Evolutionary conservation across 2,113 vertebrate species (phyloP), one percentile per base, ranked within the genome.

Genomic region (Hylia prasina): DNA sequence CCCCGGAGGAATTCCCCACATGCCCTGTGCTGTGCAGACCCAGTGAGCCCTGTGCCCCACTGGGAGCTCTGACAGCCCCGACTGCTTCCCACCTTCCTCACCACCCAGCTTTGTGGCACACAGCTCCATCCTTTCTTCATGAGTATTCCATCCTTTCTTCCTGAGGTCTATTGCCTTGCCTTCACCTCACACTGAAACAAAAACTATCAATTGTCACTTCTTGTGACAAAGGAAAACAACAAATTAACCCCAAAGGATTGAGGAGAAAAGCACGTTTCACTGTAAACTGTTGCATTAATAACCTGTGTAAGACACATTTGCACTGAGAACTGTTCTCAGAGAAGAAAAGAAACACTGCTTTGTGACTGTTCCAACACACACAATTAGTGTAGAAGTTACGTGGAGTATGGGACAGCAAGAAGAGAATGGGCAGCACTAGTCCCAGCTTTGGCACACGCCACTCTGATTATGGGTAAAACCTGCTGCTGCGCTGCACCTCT

Each of bases 131-230:
- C 28, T 78, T 83, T 31, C 39, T 58, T 91, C 72, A 16, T 6
- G 1, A 50, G 23, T n/a, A 21, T 23, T 44, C 44, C 31, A 58
- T 15, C 30, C 28, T 78, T 83, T 31, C 39, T 58, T 91, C 72
- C 19, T 6, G 1, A 50, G 23, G 47, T 1, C 0, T 12, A 40
- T 4, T 69, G 35, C 70, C 35, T 65, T 2, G 0, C 8, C 37
- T 45, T 81, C 37, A 65, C 23, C 44, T 48, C 63, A 63, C 18
- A 42, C 30, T 30, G 17, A 68, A 91, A 40, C 23, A 65, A 45
- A 30, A 24, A 4, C 39, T 39, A 37, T 19, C 70, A 25, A 28
- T 47, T 48, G 33, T 79, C 57, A 63, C 16, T 77, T 89, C 7
- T 73, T 33, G 27, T 57, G 48, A 66, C 37, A 72, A 58, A 82